A percentile compares a stretch with the other conserved stretches of the same genome.
Conservation (phyloP, 2,888 invertebrate species). For the Yponomeuta plumbellus region DNA sequence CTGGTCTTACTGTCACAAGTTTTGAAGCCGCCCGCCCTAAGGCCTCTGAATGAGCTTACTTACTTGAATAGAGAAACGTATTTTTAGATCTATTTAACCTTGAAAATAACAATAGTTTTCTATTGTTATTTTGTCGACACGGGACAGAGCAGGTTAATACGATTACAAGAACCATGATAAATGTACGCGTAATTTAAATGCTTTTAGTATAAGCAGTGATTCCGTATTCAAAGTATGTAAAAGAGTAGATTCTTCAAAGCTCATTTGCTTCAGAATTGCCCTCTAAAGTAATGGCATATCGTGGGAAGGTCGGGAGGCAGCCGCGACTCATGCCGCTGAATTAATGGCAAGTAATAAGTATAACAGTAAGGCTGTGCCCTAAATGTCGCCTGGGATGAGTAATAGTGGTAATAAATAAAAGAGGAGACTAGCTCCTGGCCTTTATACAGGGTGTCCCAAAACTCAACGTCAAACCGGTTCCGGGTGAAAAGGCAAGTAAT, state of each 20-base stretch:
- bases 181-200: too few species aligned
- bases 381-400: slow-evolving; percentile 38
- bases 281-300: slow-evolving; percentile 47
- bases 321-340: slow-evolving; percentile 44
- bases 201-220: background rate
- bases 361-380: slow-evolving; percentile 34
- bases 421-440: slow-evolving; percentile 17
- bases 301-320: slow-evolving; percentile 37
- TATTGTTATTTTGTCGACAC: too few species aligned
- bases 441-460: slow-evolving; percentile 4
- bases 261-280: slow-evolving; percentile 43
- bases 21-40: too few species aligned
- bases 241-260: slow-evolving; percentile 34
- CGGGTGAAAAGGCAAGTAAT: too few species aligned
- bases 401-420: slow-evolving; percentile 33
- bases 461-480: too few species aligned
- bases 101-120: too few species aligned
- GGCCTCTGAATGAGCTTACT: too few species aligned
- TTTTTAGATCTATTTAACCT: too few species aligned
- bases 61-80: too few species aligned
- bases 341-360: slow-evolving; percentile 55
- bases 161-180: too few species aligned
- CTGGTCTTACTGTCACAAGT: too few species aligned
- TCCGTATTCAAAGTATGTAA: slow-evolving; percentile 17
- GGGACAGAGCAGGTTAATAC: too few species aligned